Evolutionary conservation across 2,113 vertebrate species (phyloP).

Genomic region (Felis chaus): DNA sequence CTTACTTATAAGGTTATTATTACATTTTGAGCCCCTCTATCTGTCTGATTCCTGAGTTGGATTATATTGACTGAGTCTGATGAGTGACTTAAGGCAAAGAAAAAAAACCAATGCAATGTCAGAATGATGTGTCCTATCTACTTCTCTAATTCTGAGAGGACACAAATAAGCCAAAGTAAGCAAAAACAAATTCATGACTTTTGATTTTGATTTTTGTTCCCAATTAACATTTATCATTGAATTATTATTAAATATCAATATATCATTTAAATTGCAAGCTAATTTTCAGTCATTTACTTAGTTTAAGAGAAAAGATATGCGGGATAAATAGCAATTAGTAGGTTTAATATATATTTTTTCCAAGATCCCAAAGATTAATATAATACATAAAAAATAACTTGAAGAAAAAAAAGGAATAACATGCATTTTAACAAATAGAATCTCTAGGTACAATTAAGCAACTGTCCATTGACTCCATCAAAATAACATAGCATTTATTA

Average conservation of each 20-base stretch:
- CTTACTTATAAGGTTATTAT: background rate
- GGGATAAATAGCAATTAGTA: background rate
- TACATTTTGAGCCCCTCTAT: background rate
- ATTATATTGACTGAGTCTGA: background rate
- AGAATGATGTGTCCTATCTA: background rate
- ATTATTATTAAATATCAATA: background rate
- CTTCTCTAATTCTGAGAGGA: background rate
- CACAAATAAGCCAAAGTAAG: background rate
- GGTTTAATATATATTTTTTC: background rate
- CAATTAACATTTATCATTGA: background rate
- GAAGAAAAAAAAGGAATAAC: background rate
- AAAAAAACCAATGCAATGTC: background rate
- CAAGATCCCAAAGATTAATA: constrained; percentile 3
- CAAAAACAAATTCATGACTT: background rate
- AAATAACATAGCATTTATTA: background rate
- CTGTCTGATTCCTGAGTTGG: background rate
- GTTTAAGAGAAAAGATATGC: background rate
- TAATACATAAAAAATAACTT: background rate
- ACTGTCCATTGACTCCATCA: background rate
- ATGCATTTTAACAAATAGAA: background rate
- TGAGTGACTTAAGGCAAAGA: background rate
- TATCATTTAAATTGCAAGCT: background rate
- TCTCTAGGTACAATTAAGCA: background rate
- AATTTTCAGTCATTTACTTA: background rate
- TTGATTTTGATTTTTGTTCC: background rate